Base-by-base conservation (phyloP, 2,888 invertebrate species). In the Conomelus anceps region DNA sequence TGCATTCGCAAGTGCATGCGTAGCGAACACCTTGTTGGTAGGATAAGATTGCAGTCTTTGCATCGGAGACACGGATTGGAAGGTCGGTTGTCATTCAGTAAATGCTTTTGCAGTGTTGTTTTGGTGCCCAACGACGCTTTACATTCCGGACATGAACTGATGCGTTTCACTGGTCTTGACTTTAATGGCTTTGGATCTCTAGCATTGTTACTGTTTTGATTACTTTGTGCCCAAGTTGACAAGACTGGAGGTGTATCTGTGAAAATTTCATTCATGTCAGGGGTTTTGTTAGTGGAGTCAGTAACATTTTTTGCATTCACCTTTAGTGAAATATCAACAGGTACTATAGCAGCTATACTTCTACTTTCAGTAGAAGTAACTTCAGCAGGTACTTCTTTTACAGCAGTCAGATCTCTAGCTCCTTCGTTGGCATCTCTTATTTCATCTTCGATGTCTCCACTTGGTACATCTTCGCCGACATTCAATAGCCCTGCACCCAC, bases 1-100 rank as follows among this genome's bases (percentile, higher is more conserved):
- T 91, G 91, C 87, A 91, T 88, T 4, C 91, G 89, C 17, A 88
- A 91, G 90, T 88, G 90, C 26, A 90, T 90, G 22, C 88, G 88
- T 91, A 88, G 91, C 22, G 90, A 41, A 88, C 90, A 90, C 34
- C 86, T 90, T 9, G 90, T 86, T 20, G 90, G 89, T 23, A 90
- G 85, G 24, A 90, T 88, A n/a, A 90, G 22, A 23, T 86, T 22
- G 23, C 90, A 90, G 85, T 86, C 88, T 23, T 88, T 88, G 23
- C 90, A 90, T 22, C n/a, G 88, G 22, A 90, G 84, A 29, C 34
- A 85, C 3, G 23, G 7, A 63, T 85, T 29, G 3, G 0, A n/a
- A n/a, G 90, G 90, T 13, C 26, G 6, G 20, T 88, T 86, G 23
- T 20, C n/a, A 17, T 63, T 86, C 89, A 86, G 89, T 22, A 90